phyloP scores from a whole-genome alignment of 2,888 invertebrate genomes.

The Nasonia oneida region DNA sequence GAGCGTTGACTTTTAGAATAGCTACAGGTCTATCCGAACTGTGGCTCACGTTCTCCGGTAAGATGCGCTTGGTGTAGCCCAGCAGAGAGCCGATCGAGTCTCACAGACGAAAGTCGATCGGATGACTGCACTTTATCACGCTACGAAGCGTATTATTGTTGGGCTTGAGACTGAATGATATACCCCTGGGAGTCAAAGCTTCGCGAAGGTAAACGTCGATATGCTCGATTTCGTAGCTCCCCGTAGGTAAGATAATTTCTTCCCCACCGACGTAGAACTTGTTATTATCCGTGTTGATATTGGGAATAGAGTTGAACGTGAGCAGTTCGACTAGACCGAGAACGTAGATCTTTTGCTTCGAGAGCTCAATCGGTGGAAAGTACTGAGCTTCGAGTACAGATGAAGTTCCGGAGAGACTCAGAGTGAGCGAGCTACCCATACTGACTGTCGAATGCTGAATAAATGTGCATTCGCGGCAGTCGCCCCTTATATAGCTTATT shows the following conservation, averaged over 20 bases:
- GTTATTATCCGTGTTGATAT: too few relatives aligned
- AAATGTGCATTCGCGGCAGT: neutral
- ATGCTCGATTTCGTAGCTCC: too few relatives aligned
- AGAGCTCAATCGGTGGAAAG: too few relatives aligned
- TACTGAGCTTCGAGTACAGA: too few relatives aligned
- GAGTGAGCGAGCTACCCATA: too few relatives aligned
- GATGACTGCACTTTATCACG: slow-evolving; percentile 49
- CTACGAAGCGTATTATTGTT: slow-evolving; percentile 62
- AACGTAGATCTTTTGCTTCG: too few relatives aligned
- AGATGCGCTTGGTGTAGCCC: slow-evolving; percentile 56
- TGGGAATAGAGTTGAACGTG: slow-evolving; percentile 51
- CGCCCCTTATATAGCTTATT: slow-evolving; percentile 56
- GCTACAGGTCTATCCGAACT: slow-evolving; percentile 44
- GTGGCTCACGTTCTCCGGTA: slow-evolving; percentile 51
- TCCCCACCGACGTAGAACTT: too few relatives aligned
- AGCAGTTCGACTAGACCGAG: neutral
- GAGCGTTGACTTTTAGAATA: slow-evolving; percentile 50
- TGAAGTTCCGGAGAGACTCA: too few relatives aligned
- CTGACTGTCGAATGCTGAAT: slow-evolving; percentile 52
- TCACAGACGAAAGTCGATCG: slow-evolving; percentile 8
- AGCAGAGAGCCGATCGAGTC: slow-evolving; percentile 38
- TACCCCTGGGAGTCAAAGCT: too few relatives aligned
- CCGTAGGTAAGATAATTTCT: too few relatives aligned
- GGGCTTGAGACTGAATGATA: slow-evolving; percentile 33
- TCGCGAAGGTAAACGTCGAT: too few relatives aligned